Evolutionary conservation across 1,140 invertebrate genomes (phyloP), one percentile per base, ranked within the genome.

Genomic region (Triops longicaudatus): DNA sequence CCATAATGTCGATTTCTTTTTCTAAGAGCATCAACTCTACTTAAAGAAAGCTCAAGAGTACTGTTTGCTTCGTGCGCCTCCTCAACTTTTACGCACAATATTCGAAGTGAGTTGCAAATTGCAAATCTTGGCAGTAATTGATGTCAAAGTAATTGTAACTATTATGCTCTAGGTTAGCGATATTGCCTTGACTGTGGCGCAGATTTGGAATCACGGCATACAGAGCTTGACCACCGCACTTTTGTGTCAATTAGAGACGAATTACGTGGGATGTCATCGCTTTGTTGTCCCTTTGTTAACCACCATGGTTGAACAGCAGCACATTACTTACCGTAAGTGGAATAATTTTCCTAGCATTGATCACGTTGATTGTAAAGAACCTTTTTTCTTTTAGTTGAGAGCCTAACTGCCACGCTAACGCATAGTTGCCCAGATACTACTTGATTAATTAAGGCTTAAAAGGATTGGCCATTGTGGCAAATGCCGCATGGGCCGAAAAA

Each of bases 341-440:
- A n/a, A 43, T 27, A 73, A 31, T 77, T 72, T 31, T 71, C 4
- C 14, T 31, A 41, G 14, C 31, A 11, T 37, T 74, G n/a, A 31
- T n/a, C 10, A 41, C n/a, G 11, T 10, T 11, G 12, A 37, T 31
- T 31, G 26, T 5, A 11, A 6, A 41, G 6, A 31, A n/a, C 5
- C 9, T 76, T 2, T 72, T 3, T 76, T 26, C 10, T 41, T 76
- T 77, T 31, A 26, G 76, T 77, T n/a, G 76, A 73, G 42, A 77
- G 63, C 0, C 37, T 77, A n/a, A 73, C 76, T 17, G 76, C 72
- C 27, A 73, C 72, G 22, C 42, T 77, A 37, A 77, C 73, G n/a
- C 72, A 73, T 28, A 77, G 76, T 27, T 77, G 76, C 42, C 76
- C 76, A 9, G 76, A 72, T 27, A 77, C 76, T 73, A 17, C 50